These are phyloP conservation scores for Julus scandinavius DNA, from an alignment of 2,888 invertebrate species.

Conservation along the genomic window DNA sequence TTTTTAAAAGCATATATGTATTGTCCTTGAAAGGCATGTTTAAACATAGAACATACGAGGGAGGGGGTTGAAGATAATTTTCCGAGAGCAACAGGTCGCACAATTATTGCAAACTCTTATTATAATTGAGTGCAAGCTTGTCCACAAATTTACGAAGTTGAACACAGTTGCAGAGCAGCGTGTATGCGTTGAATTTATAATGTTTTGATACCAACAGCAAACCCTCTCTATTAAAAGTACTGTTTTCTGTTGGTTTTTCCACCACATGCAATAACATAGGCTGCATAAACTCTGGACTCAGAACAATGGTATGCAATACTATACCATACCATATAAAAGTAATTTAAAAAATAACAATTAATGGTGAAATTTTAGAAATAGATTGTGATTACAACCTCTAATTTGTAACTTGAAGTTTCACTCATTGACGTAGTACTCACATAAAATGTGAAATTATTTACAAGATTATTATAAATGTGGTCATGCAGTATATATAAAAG, in stretches of 20 bases:
- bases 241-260: not conserved
- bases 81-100: not conserved
- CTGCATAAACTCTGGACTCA: not conserved
- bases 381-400: not conserved
- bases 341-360: not conserved
- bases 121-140: not conserved
- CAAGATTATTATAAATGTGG: too few relatives aligned
- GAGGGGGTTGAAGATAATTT: not conserved
- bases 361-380: not conserved
- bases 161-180: too few relatives aligned
- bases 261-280: too few relatives aligned
- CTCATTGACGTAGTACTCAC: too few relatives aligned
- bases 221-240: not conserved
- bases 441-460: too few relatives aligned
- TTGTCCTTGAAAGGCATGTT: not conserved
- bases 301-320: not conserved
- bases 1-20: not conserved
- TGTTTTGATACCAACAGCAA: not conserved
- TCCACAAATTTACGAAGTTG: not conserved
- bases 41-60: not conserved
- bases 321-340: too few relatives aligned
- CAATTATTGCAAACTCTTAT: conserved; percentile 3
- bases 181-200: too few relatives aligned
- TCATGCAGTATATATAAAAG: too few relatives aligned
- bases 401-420: too few relatives aligned